Percentiles rank a stretch among this genome's conserved stretches.
Evolutionary conservation across 1,140 invertebrate genomes (phyloP).

Genomic region (Atta cephalotes): DNA sequence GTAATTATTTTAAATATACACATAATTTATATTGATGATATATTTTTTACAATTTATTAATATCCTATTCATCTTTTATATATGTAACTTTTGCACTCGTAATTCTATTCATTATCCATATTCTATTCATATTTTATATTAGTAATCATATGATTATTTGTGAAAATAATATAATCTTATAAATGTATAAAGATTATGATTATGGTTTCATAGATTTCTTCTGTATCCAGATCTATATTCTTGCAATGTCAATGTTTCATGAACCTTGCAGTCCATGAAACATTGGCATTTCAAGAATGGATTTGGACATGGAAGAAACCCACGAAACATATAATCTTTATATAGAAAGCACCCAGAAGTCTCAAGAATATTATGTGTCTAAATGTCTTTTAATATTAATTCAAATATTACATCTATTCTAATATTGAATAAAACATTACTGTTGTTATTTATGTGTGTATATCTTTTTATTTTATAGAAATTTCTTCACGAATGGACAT

Average conservation of each 20-base stretch:
- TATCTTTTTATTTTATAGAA: slow-evolving; percentile 35
- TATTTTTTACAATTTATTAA: background rate
- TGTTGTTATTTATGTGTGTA: background rate
- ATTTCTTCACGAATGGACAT: slow-evolving; percentile 53
- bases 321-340: too few relatives aligned
- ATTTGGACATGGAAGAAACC: too few relatives aligned
- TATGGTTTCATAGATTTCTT: too few relatives aligned
- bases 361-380: too few relatives aligned
- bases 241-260: too few relatives aligned
- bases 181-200: background rate
- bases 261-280: too few relatives aligned
- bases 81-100: background rate
- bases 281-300: too few relatives aligned
- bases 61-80: background rate
- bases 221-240: too few relatives aligned
- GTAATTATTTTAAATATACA: background rate
- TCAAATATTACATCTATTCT: background rate
- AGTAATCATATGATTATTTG: background rate
- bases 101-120: background rate
- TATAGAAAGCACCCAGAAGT: too few relatives aligned
- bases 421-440: background rate
- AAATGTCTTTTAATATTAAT: background rate
- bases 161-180: background rate
- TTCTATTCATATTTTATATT: too few relatives aligned
- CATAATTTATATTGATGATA: background rate